phyloP scores from a whole-genome alignment of 1,140 invertebrate species.

The Aphelenchoides fujianensis region DNA sequence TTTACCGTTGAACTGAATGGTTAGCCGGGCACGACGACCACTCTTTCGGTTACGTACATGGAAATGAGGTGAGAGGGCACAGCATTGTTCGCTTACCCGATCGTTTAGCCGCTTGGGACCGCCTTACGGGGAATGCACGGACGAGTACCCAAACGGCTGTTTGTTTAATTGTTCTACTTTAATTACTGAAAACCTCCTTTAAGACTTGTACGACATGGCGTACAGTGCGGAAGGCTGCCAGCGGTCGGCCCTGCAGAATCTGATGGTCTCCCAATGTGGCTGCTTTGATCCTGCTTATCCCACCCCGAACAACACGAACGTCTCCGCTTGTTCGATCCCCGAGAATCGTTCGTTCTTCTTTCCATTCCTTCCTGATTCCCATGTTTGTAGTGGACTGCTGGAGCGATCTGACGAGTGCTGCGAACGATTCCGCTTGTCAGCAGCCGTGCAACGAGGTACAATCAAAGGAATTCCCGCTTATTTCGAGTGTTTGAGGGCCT shows the following conservation, averaged over 20 bases:
- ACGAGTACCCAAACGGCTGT: constrained; percentile 30
- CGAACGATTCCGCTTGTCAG: constrained; percentile 9
- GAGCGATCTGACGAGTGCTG: not conserved
- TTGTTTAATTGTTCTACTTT: too few species aligned
- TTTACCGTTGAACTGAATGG: not conserved
- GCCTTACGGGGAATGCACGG: constrained; percentile 31
- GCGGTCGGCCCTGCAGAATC: constrained; percentile 29
- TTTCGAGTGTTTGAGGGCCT: too few species aligned
- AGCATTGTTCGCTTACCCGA: too few species aligned
- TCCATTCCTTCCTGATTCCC: not conserved
- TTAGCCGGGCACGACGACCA: constrained; percentile 11
- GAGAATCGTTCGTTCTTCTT: constrained; percentile 30
- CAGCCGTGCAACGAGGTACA: constrained; percentile 28
- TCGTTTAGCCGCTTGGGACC: too few species aligned
- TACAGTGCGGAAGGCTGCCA: constrained; percentile 36
- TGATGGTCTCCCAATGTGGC: constrained; percentile 14
- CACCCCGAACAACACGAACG: not conserved
- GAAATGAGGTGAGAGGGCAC: constrained; percentile 13
- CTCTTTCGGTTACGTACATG: not conserved
- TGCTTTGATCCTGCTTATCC: constrained; percentile 37
- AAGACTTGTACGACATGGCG: constrained; percentile 25
- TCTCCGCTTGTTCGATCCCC: constrained; percentile 18
- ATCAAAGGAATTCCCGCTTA: too few species aligned
- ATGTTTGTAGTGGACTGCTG: constrained; percentile 28
- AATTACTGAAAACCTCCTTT: too few species aligned